phyloP scores from a whole-genome alignment of 1,140 invertebrate genomes.

The Psilanteris sp. region DNA sequence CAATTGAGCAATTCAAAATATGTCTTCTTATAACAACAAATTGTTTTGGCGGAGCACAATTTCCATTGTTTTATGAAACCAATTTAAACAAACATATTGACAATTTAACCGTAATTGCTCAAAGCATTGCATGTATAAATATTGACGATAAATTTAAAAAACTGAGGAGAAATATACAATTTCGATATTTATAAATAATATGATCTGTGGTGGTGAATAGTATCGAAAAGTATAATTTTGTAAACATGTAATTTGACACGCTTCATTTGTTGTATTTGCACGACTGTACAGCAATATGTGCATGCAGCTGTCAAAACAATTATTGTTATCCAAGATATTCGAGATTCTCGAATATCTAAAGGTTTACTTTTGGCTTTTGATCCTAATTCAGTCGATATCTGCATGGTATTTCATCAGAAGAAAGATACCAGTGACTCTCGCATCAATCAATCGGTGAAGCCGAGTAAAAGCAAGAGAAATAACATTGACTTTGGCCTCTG shows the following conservation, averaged over 20 bases:
- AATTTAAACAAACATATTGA: conserved; percentile 20
- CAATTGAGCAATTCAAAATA: too few species aligned
- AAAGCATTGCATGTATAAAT: conserved; percentile 16
- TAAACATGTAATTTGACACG: conserved; percentile 2
- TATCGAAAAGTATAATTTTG: too few species aligned
- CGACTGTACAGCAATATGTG: background rate
- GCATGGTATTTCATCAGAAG: conserved; percentile 43
- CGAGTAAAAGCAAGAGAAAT: conserved; percentile 57
- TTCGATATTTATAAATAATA: conserved; percentile 2
- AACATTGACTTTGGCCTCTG: conserved; percentile 63
- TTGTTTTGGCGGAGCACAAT: too few species aligned
- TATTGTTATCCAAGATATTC: conserved; percentile 47
- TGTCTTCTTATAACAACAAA: too few species aligned
- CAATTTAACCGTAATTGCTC: conserved; percentile 27
- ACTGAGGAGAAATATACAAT: background rate
- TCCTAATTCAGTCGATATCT: conserved; percentile 56
- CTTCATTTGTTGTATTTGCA: background rate
- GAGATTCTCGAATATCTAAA: conserved; percentile 31
- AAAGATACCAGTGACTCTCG: conserved; percentile 51
- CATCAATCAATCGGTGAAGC: conserved; percentile 59
- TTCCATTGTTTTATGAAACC: background rate
- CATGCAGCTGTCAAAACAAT: conserved; percentile 46
- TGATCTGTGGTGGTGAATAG: too few species aligned
- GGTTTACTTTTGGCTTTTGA: conserved; percentile 48
- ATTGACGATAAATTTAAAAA: conserved; percentile 3